Conservation (phyloP, 2,888 invertebrate species). For the Bellardia pandia region DNA sequence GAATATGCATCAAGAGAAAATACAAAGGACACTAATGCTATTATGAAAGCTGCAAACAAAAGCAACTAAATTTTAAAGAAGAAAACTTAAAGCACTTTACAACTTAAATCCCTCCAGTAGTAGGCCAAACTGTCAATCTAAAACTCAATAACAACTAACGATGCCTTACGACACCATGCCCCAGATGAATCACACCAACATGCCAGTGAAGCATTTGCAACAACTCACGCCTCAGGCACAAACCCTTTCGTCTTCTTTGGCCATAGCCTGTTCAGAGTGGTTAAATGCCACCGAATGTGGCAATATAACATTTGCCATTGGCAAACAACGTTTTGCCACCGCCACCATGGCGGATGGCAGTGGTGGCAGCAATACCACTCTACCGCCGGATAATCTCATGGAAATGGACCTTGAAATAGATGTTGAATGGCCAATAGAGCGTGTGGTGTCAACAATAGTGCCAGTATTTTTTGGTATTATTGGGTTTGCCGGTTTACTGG, state of each 20-base stretch:
- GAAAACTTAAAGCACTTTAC: background rate
- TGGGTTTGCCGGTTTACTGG: constrained; percentile 93
- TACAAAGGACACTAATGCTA: constrained; percentile 20
- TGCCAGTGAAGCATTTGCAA: constrained; percentile 31
- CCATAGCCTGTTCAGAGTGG: constrained; percentile 74
- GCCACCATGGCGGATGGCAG: constrained; percentile 57
- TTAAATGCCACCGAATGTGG: constrained; percentile 76
- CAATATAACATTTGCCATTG: constrained; percentile 70
- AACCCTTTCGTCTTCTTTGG: constrained; percentile 73
- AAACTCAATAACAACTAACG: background rate
- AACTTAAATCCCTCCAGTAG: background rate
- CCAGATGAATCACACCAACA: constrained; percentile 40
- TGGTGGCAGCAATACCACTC: constrained; percentile 69
- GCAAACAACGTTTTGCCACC: constrained; percentile 58
- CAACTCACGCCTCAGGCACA: constrained; percentile 63
- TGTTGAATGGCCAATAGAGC: constrained; percentile 85
- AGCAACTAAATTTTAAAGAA: background rate
- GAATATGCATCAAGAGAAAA: background rate
- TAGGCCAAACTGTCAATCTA: background rate
- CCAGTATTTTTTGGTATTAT: constrained; percentile 94
- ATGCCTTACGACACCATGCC: constrained; percentile 45
- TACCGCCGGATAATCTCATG: constrained; percentile 78
- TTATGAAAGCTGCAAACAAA: constrained; percentile 9
- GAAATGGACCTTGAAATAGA: constrained; percentile 82
- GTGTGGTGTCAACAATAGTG: constrained; percentile 89